Base-by-base conservation (phyloP, 2,888 invertebrate species). In the Rhyacophila evoluta region DNA sequence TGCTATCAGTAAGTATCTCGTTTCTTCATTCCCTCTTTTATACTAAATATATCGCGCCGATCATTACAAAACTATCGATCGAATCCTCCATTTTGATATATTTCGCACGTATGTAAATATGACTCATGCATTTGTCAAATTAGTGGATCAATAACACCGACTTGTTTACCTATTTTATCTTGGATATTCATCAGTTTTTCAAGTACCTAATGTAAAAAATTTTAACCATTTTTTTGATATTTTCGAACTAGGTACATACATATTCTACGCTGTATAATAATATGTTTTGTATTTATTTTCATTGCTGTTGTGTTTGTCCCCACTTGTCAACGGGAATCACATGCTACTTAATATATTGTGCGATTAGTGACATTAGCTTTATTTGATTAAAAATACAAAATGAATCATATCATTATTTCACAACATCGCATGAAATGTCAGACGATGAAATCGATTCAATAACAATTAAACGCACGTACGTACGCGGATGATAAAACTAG, bases 1-100 rank as follows among this genome's bases (percentile, higher is more conserved):
- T 55, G 55, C 12, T 25, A 12, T 55, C 25, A 55, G 55, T 55
- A 19, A 55, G 55, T 55, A 55, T 25, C 19, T 10, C 5, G 10
- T 19, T 55, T 8, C 19, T 0, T 10, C 15, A 19, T 55, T 55
- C 8, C 1, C 19, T 39, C 1, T 19, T 33, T 4, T 33, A 33
- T 4, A 33, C 6, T 33, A 2, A 33, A 33, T 4, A 33, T 33
- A 2, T 33, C 29, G 29, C 8, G 19, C 69, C 29, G 29, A 69
- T 29, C 12, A 19, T 2, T 41, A 28, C 41, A 27, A 67, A 11
- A 25, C 12, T 76, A 76, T 76, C 41, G 76, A 76, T 76, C 67
- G n/a, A 8, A 15, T 72, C 76, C 67, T 72, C 76, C 76, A 76
- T 76, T 76, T 76, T 76, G 76, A 72, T 38, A 36, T 41, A 39